Evolutionary conservation across 2,113 vertebrate genomes (phyloP), one percentile per base, ranked within the genome.

Genomic region (Vanacampus margaritifer): DNA sequence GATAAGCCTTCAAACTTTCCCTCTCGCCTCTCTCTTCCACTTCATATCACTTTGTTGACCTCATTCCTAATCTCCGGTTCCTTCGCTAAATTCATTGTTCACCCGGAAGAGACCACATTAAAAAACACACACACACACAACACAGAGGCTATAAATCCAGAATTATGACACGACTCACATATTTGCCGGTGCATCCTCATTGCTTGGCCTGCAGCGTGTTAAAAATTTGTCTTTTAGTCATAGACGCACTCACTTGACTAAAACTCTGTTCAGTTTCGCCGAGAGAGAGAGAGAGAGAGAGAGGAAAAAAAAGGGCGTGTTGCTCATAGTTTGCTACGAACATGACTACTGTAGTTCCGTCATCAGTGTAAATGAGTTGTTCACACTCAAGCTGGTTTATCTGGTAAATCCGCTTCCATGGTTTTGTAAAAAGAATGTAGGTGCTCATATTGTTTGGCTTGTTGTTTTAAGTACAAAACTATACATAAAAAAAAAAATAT

Each of bases 1-100:
- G 78, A 85, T 75, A 84, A 85, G 83, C 78, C 79, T 59, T 84
- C 81, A 87, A 79, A 87, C 76, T 77, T 75, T 60, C 76, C 68
- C 60, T 61, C 72, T 76, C 67, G 53, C 64, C 54, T 59, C 68
- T 50, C 45, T 64, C 74, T 79, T 79, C 75, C 78, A 83, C 87
- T 78, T 78, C 75, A 68, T n/a, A 73, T 77, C 72, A 71, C 78
- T 85, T 68, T 57, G 58, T 76, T 86, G 85, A 74, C 79, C 82
- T 80, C 81, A 73, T 85, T 87, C 41, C 69, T 72, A 51, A 72
- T 71, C 67, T 58, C 36, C 43, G 21, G 7, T 12, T 54, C 75
- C 23, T 14, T 32, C 36, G 41, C 54, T 60, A 23, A 43, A 62
- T 56, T 43, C 51, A 61, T 26, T 32, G 54, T 51, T 79, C 56